Base-by-base conservation (phyloP, 2,113 vertebrate species). In the Daubentonia madagascariensis region DNA sequence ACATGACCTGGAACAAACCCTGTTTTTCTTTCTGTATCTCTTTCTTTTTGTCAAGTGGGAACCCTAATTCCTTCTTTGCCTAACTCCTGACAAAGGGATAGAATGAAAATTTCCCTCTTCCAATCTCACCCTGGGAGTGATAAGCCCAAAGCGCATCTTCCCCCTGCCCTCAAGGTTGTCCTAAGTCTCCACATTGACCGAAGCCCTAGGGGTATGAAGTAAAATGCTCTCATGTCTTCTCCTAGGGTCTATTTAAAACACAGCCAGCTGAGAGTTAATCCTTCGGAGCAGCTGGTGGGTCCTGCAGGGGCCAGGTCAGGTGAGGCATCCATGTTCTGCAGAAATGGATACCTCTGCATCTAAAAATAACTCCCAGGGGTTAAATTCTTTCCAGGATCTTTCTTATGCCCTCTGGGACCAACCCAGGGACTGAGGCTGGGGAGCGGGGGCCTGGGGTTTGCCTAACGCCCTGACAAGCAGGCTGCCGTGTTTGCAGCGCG, bases 281-380 rank as follows among this genome's bases (percentile, higher is more conserved):
- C 97, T 95, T 93, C 65, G 0, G 85, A 98, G 99, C 99, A 99
- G 99, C 98, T 99, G 99, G 96, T 87, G 81, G 65, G 83, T 95
- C 97, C 80, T 43, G 17, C 20, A 37, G n/a, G 32, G 67, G 37
- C 63, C 28, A 9, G 52, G 75, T 97, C 83, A 78, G 37, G 16
- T 37, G 68, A 96, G 63, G 92, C 12, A 70, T 79, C 73, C 72
- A 16, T 95, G 95, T 87, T 97, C 97, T 94, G 93, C 97, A 98
- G 98, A 99, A 99, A 98, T 45, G 68, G 98, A 99, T 98, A 98
- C 97, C 83, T 98, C 98, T 98, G 99, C 98, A 94, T 92, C 99
- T 99, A 99, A 99, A 99, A 99, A 99, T 99, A 99, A 96, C 89
- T 54, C 86, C 68, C n/a, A 90, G 89, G 96, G 91, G 70, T 92